phyloP scores from a whole-genome alignment of 2,888 invertebrate genomes.

The Melinopterus prodromus region DNA sequence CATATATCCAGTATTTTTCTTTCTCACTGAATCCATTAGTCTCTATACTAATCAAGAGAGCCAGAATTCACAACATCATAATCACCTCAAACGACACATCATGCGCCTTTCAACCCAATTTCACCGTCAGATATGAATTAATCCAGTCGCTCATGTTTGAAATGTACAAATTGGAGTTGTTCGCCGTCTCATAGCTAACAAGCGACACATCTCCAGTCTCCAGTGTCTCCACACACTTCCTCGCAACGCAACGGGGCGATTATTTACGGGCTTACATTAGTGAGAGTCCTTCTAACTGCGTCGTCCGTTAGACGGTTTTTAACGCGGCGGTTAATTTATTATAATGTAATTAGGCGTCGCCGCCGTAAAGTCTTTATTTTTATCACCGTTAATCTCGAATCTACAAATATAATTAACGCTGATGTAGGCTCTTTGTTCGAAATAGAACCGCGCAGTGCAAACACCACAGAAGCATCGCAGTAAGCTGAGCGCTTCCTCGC shows the following conservation, averaged over 20 bases:
- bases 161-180: neutral
- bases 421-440: conserved; percentile 4
- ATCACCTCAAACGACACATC: neutral
- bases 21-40: too few relatives aligned
- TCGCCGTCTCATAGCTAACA: neutral
- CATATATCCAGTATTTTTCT: too few relatives aligned
- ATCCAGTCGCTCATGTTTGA: neutral
- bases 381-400: conserved; percentile 4
- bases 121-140: neutral
- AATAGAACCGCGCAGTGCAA: neutral
- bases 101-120: neutral
- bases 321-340: neutral
- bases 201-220: neutral
- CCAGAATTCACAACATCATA: neutral
- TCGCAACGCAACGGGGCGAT: neutral
- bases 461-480: neutral
- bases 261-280: neutral
- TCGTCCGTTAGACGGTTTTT: conserved; percentile 4
- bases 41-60: neutral
- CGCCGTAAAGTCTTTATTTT: neutral
- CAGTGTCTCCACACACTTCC: neutral
- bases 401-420: conserved; percentile 4
- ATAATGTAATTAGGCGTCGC: neutral
- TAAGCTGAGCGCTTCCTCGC: neutral
- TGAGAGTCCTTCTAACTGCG: neutral